Percentiles rank a stretch among this genome's conserved stretches.
Conservation (phyloP, 1,140 invertebrate genomes). For the Octopus sinensis region DNA sequence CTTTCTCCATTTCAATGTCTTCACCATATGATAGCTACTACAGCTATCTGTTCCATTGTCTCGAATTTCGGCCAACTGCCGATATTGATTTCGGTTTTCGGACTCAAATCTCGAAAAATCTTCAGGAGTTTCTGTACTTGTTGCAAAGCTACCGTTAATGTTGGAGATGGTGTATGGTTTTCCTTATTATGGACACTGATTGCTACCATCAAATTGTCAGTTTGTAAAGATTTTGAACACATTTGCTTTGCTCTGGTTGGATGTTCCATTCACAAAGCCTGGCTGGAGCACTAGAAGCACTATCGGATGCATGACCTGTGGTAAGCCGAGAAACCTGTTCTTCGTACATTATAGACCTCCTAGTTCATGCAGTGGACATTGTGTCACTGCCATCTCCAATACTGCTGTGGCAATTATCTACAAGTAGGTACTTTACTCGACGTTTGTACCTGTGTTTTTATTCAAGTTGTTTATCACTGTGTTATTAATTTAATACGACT, state of each 20-base stretch:
- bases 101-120: slow-evolving; percentile 26
- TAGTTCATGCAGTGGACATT: slow-evolving; percentile 12
- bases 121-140: slow-evolving; percentile 24
- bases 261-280: background rate
- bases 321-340: background rate
- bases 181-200: background rate
- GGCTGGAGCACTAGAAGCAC: background rate
- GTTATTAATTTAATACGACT: too few species aligned
- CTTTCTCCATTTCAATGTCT: slow-evolving; percentile 24
- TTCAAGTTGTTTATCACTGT: slow-evolving; percentile 64
- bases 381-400: slow-evolving; percentile 31
- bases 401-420: slow-evolving; percentile 39
- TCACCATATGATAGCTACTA: slow-evolving; percentile 29
- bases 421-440: slow-evolving; percentile 49
- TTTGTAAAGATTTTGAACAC: background rate
- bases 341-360: slow-evolving; percentile 3
- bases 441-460: slow-evolving; percentile 76
- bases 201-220: background rate
- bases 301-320: background rate
- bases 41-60: slow-evolving; percentile 25
- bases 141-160: background rate
- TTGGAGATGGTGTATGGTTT: background rate
- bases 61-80: slow-evolving; percentile 24
- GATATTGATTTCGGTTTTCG: slow-evolving; percentile 27
- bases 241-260: background rate